Evolutionary conservation across 2,113 vertebrate species (phyloP), one percentile per base, ranked within the genome.

Genomic region (Clinocottus analis): DNA sequence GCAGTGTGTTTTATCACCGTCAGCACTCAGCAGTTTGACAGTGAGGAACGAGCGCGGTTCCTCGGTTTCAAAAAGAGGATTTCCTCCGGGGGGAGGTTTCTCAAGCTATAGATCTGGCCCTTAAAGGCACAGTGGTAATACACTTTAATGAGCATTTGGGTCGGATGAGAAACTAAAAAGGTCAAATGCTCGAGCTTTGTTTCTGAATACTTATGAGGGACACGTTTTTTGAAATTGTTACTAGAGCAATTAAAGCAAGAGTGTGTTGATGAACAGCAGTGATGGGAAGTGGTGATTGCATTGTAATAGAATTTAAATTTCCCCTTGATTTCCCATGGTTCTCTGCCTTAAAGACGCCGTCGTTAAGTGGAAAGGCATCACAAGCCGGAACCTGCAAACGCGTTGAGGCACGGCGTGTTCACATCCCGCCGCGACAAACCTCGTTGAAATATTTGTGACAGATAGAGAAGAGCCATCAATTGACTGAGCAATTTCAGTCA

Each of bases 91-190:
- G 85, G 66, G 69, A 67, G 51, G 64, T 5, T 61, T 73, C 77
- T 80, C 62, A 70, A 77, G 68, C 82, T 73, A 72, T 45, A 61
- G 78, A 78, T 87, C 8, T 17, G 51, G 9, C 23, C 60, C 64
- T 76, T 58, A 64, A 81, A 90, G 87, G 51, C 69, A 84, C 27
- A 27, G 72, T 51, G 53, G 79, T 85, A 87, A 88, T 82, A 80
- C 76, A 88, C 39, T 87, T 85, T 88, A 90, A 91, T 88, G 86
- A 89, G 66, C 19, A 66, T 68, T 33, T 25, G 16, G 53, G 35
- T 56, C 64, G 45, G 23, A 59, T 68, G 75, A 70, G 58, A 60
- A 43, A 68, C 25, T 16, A 39, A 23, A 41, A 71, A 45, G 12
- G 65, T 70, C 39, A 73, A 49, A 59, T 43, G 61, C 43, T 70